Evolutionary conservation across 2,888 invertebrate species (phyloP).

Genomic region (Phymatocera aterrima): DNA sequence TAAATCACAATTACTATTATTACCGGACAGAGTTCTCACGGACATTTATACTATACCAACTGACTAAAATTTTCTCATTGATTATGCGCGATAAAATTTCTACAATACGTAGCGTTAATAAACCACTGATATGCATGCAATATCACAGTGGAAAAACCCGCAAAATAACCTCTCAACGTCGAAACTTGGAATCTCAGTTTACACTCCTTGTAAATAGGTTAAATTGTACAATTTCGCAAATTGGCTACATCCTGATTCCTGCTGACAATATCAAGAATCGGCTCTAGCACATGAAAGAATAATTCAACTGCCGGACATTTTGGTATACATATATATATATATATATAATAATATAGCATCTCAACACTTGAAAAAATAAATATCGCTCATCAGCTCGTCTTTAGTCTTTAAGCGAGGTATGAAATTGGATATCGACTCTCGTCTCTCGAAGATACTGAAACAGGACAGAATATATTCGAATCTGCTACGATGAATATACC

Average conservation of each 20-base stretch:
- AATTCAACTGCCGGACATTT: background rate
- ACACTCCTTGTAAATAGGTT: too few relatives aligned
- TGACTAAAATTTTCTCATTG: too few relatives aligned
- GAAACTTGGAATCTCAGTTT: background rate
- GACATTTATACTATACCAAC: background rate
- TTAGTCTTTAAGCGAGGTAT: background rate
- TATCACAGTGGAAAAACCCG: background rate
- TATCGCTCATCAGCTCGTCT: background rate
- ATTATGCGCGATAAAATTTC: too few relatives aligned
- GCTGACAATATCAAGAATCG: background rate
- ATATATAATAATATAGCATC: too few relatives aligned
- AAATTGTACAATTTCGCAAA: background rate
- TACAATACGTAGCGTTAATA: too few relatives aligned
- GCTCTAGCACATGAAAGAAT: background rate
- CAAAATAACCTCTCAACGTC: constrained; percentile 2
- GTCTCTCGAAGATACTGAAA: background rate
- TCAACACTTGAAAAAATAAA: background rate
- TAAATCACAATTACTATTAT: background rate
- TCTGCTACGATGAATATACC: background rate
- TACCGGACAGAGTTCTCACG: too few relatives aligned
- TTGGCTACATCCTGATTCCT: background rate
- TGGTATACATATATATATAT: too few relatives aligned
- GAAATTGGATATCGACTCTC: background rate
- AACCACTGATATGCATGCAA: too few relatives aligned
- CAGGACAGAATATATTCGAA: constrained; percentile 1